phyloP scores from a whole-genome alignment of 2,113 vertebrate genomes.

The Pseudonaja textilis region DNA sequence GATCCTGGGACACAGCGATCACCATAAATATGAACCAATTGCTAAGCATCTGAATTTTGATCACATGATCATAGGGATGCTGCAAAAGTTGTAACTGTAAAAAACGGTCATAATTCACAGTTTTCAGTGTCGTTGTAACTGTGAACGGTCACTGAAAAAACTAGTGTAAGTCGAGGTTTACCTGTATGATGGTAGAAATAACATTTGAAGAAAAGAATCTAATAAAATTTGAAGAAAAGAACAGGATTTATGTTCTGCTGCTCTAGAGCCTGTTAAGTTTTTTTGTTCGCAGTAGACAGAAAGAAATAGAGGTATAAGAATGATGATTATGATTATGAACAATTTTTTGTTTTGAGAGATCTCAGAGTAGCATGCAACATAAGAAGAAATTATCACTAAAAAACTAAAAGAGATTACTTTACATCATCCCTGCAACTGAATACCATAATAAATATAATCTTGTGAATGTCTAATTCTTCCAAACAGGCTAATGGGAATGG shows the following conservation, averaged over 20 bases:
- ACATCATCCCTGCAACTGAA: background rate
- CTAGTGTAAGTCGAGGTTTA: background rate
- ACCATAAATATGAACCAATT: too few relatives aligned
- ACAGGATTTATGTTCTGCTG: background rate
- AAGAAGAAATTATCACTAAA: background rate
- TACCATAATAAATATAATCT: background rate
- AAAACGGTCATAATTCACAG: too few relatives aligned
- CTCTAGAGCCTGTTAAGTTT: background rate
- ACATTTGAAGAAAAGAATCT: background rate
- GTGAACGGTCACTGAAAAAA: too few relatives aligned
- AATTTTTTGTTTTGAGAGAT: background rate
- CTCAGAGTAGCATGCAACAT: background rate
- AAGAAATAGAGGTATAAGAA: background rate
- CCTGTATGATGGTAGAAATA: background rate
- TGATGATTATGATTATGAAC: background rate
- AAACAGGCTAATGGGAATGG: background rate
- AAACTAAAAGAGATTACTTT: background rate
- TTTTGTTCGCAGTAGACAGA: background rate
- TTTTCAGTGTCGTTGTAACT: too few relatives aligned
- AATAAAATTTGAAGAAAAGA: background rate
- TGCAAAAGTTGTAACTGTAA: too few relatives aligned
- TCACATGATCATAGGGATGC: too few relatives aligned
- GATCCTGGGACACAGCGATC: too few relatives aligned
- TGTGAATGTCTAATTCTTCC: background rate
- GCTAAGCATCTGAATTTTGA: too few relatives aligned